A percentile compares a stretch with the other conserved stretches of the same genome.
Conservation (phyloP, 2,113 vertebrate species). For the Xenus cinereus region DNA sequence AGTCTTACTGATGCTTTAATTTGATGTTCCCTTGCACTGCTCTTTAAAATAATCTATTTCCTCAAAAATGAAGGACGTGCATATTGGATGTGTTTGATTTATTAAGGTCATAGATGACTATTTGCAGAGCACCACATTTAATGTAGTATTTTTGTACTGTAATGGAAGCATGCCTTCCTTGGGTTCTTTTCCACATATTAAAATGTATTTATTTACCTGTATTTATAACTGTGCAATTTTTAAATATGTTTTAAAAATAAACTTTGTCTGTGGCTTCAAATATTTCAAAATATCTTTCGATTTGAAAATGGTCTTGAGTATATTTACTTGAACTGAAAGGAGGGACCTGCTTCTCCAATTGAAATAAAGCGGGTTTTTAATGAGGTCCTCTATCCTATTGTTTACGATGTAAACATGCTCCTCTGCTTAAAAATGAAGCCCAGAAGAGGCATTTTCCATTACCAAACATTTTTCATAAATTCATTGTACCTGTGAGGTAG, state of each 20-base stretch:
- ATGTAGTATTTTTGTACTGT: slow-evolving; percentile 80
- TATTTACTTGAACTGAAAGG: slow-evolving; percentile 4
- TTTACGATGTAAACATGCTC: background rate
- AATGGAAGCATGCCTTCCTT: slow-evolving; percentile 79
- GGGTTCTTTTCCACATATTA: slow-evolving; percentile 76
- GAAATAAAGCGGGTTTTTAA: background rate
- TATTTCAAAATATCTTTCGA: slow-evolving; percentile 52
- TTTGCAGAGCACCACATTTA: slow-evolving; percentile 70
- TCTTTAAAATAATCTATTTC: slow-evolving; percentile 66
- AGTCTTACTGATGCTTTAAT: slow-evolving; percentile 67
- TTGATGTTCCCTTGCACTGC: slow-evolving; percentile 65
- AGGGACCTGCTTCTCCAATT: background rate
- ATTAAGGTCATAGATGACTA: slow-evolving; percentile 55
- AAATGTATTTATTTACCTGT: slow-evolving; percentile 77
- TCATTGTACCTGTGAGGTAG: background rate
- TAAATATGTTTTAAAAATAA: slow-evolving; percentile 81
- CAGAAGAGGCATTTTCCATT: background rate
- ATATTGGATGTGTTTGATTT: slow-evolving; percentile 68
- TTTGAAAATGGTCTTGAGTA: background rate
- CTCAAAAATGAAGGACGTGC: slow-evolving; percentile 50
- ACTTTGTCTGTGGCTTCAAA: slow-evolving; percentile 78
- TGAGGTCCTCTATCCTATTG: background rate
- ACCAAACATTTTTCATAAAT: background rate
- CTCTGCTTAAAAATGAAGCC: background rate
- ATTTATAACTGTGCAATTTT: slow-evolving; percentile 78